These are phyloP conservation scores for Drosophila lacertosa DNA, from an alignment of 1,140 invertebrate species.

Conservation along the genomic window DNA sequence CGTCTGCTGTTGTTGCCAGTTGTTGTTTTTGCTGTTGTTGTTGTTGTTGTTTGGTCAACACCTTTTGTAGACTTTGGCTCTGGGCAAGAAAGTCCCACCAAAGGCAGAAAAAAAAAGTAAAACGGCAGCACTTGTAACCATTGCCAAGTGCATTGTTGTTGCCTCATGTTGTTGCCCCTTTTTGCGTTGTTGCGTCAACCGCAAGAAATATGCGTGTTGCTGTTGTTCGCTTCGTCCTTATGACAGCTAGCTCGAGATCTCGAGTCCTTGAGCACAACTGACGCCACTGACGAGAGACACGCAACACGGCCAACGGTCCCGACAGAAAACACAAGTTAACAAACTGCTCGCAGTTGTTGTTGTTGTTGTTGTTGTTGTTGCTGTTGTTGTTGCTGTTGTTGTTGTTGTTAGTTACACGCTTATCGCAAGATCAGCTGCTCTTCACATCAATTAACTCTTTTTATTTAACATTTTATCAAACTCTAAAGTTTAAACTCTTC, in stretches of 20 bases:
- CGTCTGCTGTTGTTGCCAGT: conserved; percentile 50
- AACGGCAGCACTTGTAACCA: conserved; percentile 80
- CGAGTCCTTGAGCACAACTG: conserved; percentile 77
- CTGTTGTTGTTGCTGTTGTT: too few species aligned
- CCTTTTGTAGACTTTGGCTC: conserved; percentile 79
- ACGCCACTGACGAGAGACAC: conserved; percentile 49
- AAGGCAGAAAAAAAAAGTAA: conserved; percentile 32
- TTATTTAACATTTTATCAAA: too few species aligned
- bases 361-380: too few species aligned
- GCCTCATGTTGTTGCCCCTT: conserved; percentile 25
- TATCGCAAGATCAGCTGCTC: too few species aligned
- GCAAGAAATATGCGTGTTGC: conserved; percentile 74
- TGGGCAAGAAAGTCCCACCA: conserved; percentile 66
- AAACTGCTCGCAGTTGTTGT: too few species aligned
- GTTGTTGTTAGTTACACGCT: too few species aligned
- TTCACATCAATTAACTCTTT: too few species aligned
- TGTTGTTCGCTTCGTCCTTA: conserved; percentile 44
- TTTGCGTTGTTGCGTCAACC: conserved; percentile 44
- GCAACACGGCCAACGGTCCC: conserved; percentile 35
- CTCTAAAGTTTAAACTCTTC: too few species aligned
- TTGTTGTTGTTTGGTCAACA: conserved; percentile 73
- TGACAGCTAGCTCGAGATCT: conserved; percentile 50
- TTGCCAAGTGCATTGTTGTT: conserved; percentile 62
- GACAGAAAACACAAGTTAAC: too few species aligned
- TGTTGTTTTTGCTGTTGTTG: conserved; percentile 30